Percentiles rank a stretch among this genome's conserved stretches.
These are phyloP conservation scores for Bergia puertoricense DNA, from an alignment of 92 coral and sea anemone genomes.

Conservation along the genomic window DNA sequence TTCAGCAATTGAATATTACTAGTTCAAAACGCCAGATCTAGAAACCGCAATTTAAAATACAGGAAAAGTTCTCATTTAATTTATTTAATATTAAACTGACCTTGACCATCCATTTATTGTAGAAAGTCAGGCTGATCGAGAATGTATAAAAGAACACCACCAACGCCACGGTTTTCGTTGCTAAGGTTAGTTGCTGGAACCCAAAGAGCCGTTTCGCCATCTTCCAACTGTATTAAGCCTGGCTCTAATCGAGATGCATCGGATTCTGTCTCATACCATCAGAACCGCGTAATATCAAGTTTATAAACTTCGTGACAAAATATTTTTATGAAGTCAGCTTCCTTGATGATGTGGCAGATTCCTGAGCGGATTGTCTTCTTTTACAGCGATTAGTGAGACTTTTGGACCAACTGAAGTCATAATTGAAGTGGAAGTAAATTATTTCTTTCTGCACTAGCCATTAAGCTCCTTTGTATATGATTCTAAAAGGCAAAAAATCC, in stretches of 20 bases:
- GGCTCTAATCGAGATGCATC: neutral
- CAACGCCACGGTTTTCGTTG: slow-evolving; percentile 61
- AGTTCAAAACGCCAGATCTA: too few species aligned
- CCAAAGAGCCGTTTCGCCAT: slow-evolving; percentile 57
- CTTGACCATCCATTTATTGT: slow-evolving; percentile 91
- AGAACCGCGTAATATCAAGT: neutral
- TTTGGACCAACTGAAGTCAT: neutral
- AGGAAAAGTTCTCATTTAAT: neutral
- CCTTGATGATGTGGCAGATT: slow-evolving; percentile 18
- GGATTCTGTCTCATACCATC: neutral
- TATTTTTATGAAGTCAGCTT: neutral
- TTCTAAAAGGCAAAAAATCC: neutral
- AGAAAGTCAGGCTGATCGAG: slow-evolving; percentile 86
- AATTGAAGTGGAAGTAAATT: neutral
- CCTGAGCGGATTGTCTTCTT: neutral
- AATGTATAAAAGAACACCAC: slow-evolving; percentile 85
- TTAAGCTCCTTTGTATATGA: neutral
- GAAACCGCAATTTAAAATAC: too few species aligned
- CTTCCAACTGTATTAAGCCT: neutral
- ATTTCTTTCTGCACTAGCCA: neutral
- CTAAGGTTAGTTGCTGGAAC: slow-evolving; percentile 67
- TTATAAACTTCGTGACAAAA: neutral
- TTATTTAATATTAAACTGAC: neutral
- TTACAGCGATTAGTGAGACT: neutral
- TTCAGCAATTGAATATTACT: too few species aligned